Conservation (phyloP, 2,113 vertebrate species). For the Ailurus styani region DNA sequence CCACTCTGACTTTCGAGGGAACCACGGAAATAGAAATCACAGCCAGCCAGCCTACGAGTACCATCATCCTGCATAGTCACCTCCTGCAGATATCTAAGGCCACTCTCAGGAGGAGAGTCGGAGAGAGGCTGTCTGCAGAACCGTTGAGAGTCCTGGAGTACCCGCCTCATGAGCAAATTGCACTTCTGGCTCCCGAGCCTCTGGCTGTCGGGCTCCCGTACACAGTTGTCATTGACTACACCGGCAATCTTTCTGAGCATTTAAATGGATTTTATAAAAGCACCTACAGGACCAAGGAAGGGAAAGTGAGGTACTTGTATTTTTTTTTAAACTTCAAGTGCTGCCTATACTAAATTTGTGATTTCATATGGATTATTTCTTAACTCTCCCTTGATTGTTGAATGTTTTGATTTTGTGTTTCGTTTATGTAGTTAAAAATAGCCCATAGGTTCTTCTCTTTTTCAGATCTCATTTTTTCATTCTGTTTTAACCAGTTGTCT, state of each 20-base stretch:
- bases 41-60: slow-evolving; percentile 78
- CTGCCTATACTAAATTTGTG: neutral
- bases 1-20: slow-evolving; percentile 84
- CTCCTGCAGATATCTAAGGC: slow-evolving; percentile 80
- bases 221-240: slow-evolving; percentile 82
- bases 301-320: slow-evolving; percentile 85
- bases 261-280: slow-evolving; percentile 93
- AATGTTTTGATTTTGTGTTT: neutral
- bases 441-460: neutral
- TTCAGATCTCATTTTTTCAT: neutral
- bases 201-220: slow-evolving; percentile 81
- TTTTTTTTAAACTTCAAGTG: neutral
- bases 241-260: slow-evolving; percentile 86
- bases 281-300: slow-evolving; percentile 86
- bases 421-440: slow-evolving; percentile 2
- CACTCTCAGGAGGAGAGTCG: slow-evolving; percentile 69
- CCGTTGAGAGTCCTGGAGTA: slow-evolving; percentile 82
- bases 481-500: neutral
- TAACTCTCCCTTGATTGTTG: neutral
- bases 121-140: neutral
- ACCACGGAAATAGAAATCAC: slow-evolving; percentile 80
- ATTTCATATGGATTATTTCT: neutral
- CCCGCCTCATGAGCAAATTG: slow-evolving; percentile 84
- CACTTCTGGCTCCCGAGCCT: slow-evolving; percentile 78
- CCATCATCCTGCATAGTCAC: slow-evolving; percentile 89